Percentiles rank a stretch among this genome's conserved stretches.
Evolutionary conservation across 2,888 invertebrate species (phyloP).

Genomic region (Dermolepida albohirtum): DNA sequence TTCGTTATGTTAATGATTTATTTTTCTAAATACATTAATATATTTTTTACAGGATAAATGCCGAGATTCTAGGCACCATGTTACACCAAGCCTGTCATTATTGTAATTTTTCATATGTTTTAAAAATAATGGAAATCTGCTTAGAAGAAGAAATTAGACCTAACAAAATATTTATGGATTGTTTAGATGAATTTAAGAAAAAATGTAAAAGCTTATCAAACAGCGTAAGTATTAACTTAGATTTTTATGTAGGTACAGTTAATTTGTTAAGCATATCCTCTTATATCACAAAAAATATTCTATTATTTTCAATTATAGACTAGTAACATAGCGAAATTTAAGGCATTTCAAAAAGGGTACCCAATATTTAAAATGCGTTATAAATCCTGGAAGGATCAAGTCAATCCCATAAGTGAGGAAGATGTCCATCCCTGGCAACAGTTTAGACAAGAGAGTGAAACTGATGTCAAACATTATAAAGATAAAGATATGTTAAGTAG

Average conservation of each 20-base stretch:
- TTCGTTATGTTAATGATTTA: not conserved
- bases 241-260: too few species aligned
- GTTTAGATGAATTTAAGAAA: conserved; percentile 73
- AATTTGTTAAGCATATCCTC: too few species aligned
- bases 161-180: conserved; percentile 71
- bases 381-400: conserved; percentile 66
- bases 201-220: conserved; percentile 69
- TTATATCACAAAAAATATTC: conserved; percentile 4
- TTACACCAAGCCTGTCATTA: conserved; percentile 73
- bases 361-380: conserved; percentile 66
- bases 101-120: conserved; percentile 75
- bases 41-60: conserved; percentile 72
- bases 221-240: conserved; percentile 61
- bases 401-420: conserved; percentile 66
- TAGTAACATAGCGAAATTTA: conserved; percentile 15
- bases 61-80: conserved; percentile 81
- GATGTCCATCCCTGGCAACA: conserved; percentile 75
- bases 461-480: conserved; percentile 57
- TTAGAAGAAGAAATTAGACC: conserved; percentile 73
- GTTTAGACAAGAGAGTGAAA: conserved; percentile 64
- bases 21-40: not conserved
- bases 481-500: conserved; percentile 55
- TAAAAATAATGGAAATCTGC: conserved; percentile 76
- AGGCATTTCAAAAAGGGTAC: conserved; percentile 59
- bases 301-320: conserved; percentile 7